Base-by-base conservation (phyloP, 2,113 vertebrate genomes). In the Ammodytes dubius region DNA sequence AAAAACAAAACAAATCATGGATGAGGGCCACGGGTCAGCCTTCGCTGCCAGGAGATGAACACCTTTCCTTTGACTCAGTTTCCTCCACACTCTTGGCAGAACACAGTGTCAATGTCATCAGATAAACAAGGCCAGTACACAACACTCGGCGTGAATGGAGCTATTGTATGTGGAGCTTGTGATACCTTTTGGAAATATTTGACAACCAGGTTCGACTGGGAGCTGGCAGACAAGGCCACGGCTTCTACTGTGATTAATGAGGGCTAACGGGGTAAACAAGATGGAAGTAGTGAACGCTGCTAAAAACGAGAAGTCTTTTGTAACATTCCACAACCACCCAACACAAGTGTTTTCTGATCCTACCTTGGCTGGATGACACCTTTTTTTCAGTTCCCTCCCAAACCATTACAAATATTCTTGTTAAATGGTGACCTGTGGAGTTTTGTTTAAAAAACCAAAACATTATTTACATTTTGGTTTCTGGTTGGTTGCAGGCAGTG, bases 181-280 rank as follows among this genome's bases (percentile, higher is more conserved):
- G 83, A 89, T 86, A 70, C 71, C 42, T 59, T 45, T 45, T 57
- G 40, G 82, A 84, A 90, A 88, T 83, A 93, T 92, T 89, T 93
- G 8, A 91, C 95, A 87, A 88, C 79, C 72, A 91, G 60, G 81
- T 81, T 94, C 81, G 52, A 90, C 80, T 71, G 69, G 63, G 68
- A 78, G 79, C 77, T 77, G 71, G 89, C 83, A 74, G 72, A 3
- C 10, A 46, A 2, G 68, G 60, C 43, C 43, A 4, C 1, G 39
- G 37, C n/a, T 37, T 19, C 45, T 11, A 40, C 56, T 1, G 49
- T 68, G 73, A 79, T 71, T 40, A 77, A 50, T 43, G 40, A 75
- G 12, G 37, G 13, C 49, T 42, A 37, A 67, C 13, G 6, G 15
- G 43, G 69, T 61, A 27, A 27, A 15, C 40, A 14, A 71, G 40